Evolutionary conservation across 1,140 invertebrate genomes (phyloP), one percentile per base, ranked within the genome.

Genomic region (Sarcophaga bullata): DNA sequence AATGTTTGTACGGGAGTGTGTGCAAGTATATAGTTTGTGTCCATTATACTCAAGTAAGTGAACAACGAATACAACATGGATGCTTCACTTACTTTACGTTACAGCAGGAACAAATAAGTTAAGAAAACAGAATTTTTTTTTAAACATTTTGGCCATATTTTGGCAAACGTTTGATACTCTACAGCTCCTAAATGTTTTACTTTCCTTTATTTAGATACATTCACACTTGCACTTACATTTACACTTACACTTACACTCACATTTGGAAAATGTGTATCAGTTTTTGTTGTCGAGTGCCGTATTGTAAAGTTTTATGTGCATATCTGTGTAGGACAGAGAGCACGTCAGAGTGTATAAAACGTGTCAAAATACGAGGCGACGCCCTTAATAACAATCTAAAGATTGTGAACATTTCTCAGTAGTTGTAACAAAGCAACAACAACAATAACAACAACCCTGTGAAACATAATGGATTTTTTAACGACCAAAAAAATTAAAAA

Each of bases 341-440:
- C 17, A n/a, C 15, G 13, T 58, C 6, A 19, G n/a, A 19, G n/a
- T 68, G 62, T 68, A 19, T 19, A 19, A 52, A 78, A 52, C 17
- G 75, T 78, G 75, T 78, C 48, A 78, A 78, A 78, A 78, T 78
- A 78, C 75, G 48, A 52, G 75, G 75, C 75, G 75, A 78, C 75
- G 75, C 75, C 75, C 75, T 78, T 78, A 78, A 78, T 50, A 78
- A 78, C 13, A 78, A 52, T 25, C 25, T 78, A 48, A 19, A 49
- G 75, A 78, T 78, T 78, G 19, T 48, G 52, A 52, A 78, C 49
- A 78, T 78, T 78, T 50, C 48, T 68, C 19, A 17, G 17, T 19
- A 68, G 62, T 19, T 68, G 15, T 68, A 8, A 19, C n/a, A n/a
- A n/a, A 68, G 62, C 62, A 68, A 68, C 17, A 19, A 68, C n/a